phyloP scores from a whole-genome alignment of 2,888 invertebrate genomes.

The Tinea pellionella region DNA sequence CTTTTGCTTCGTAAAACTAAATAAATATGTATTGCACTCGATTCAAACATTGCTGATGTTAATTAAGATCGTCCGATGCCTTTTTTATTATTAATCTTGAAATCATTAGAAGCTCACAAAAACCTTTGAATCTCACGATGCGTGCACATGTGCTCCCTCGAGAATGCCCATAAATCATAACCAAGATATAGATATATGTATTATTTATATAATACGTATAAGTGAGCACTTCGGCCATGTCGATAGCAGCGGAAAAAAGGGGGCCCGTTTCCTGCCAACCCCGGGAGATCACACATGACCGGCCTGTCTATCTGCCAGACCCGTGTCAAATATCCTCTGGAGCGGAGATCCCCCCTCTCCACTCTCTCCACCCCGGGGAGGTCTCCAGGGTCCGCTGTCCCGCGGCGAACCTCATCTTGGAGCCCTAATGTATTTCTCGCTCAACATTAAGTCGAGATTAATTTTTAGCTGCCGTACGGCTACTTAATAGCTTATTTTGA shows the following conservation, averaged over 20 bases:
- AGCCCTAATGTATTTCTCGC: constrained; percentile 63
- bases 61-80: neutral
- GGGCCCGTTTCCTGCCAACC: constrained; percentile 51
- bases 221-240: constrained; percentile 38
- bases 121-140: constrained; percentile 44
- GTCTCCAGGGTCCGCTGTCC: constrained; percentile 65
- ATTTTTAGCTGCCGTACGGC: constrained; percentile 43
- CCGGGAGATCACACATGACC: constrained; percentile 69
- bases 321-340: constrained; percentile 70
- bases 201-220: constrained; percentile 30
- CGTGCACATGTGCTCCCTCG: constrained; percentile 57
- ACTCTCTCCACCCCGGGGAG: constrained; percentile 41
- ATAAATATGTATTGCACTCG: neutral
- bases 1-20: too few relatives aligned
- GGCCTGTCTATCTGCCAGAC: constrained; percentile 70
- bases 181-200: constrained; percentile 44
- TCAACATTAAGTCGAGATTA: constrained; percentile 55
- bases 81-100: neutral
- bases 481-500: neutral
- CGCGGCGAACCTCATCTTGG: constrained; percentile 68
- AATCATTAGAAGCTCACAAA: constrained; percentile 43
- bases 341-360: constrained; percentile 56
- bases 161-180: constrained; percentile 58
- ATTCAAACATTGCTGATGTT: neutral
- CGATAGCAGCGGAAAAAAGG: constrained; percentile 58